Evolutionary conservation across 2,113 vertebrate species (phyloP), one percentile per base, ranked within the genome.

Genomic region (Trinectes maculatus): DNA sequence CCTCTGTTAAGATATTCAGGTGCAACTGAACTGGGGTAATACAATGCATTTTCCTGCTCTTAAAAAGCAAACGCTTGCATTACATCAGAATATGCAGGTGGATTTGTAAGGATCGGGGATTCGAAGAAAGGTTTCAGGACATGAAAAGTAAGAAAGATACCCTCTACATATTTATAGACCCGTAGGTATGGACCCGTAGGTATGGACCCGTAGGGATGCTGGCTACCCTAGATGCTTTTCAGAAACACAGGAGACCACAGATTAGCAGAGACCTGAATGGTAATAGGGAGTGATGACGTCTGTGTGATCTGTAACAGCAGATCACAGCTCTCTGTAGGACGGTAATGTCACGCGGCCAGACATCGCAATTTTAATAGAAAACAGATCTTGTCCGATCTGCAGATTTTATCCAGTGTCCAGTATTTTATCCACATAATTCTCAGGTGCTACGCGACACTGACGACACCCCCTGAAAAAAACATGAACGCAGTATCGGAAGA

Each of bases 181-280:
- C n/a, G n/a, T n/a, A n/a, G n/a, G n/a, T n/a, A n/a, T n/a, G n/a
- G n/a, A n/a, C n/a, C n/a, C n/a, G n/a, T n/a, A n/a, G n/a, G n/a
- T n/a, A n/a, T n/a, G n/a, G 5, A 29, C 12, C 63, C 22, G 1
- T 1, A 3, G 34, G 36, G 56, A 68, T 28, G 47, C 46, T 1
- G 11, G 54, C 56, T 36, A 55, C 55, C 53, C 37, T 5, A 8
- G 39, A 51, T 21, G 36, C 43, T 52, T n/a, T 39, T 21, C 48
- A 28, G 75, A 52, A 37, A 25, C 6, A n/a, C n/a, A n/a, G 36
- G 40, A 59, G 40, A 75, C 43, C 25, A 29, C 22, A 16, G 31
- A 63, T 54, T 73, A 29, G 3, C 43, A 44, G 61, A 59, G 71
- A 71, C 62, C 62, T 62, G 66, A 56, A 74, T 59, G 10, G 36